A percentile compares a stretch with the other conserved stretches of the same genome.
Conservation (phyloP, 2,888 invertebrate genomes). For the Nomada fabriciana region DNA sequence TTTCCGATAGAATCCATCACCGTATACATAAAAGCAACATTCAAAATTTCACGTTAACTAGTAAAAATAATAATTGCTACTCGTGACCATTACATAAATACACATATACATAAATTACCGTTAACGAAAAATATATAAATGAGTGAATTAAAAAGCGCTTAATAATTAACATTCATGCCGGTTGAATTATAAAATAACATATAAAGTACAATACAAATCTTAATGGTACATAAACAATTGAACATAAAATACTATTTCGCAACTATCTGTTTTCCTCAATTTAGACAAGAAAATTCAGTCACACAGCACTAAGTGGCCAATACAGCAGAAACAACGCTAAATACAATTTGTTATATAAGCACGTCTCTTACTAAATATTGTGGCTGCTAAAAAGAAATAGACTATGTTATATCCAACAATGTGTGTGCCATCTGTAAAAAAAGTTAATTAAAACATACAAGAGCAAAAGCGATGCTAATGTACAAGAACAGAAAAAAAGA, state of each 20-base stretch:
- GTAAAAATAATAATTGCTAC: slow-evolving; percentile 33
- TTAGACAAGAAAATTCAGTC: not conserved
- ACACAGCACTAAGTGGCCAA: slow-evolving; percentile 22
- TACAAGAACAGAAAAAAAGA: slow-evolving; percentile 29
- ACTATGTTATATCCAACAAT: slow-evolving; percentile 41
- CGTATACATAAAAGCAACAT: slow-evolving; percentile 40
- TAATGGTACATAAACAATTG: not conserved
- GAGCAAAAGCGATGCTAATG: slow-evolving; percentile 53
- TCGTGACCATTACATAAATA: slow-evolving; percentile 25
- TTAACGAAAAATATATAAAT: slow-evolving; percentile 38
- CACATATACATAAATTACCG: slow-evolving; percentile 3
- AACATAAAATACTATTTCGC: not conserved
- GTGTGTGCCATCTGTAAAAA: slow-evolving; percentile 49
- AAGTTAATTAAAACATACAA: slow-evolving; percentile 54
- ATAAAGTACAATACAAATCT: too few relatives aligned
- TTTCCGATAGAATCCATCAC: slow-evolving; percentile 30
- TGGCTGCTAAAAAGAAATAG: slow-evolving; percentile 43
- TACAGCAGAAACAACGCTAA: slow-evolving; percentile 9
- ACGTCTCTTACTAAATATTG: slow-evolving; percentile 38
- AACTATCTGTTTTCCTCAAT: not conserved
- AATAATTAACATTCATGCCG: slow-evolving; percentile 34
- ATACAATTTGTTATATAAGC: slow-evolving; percentile 33
- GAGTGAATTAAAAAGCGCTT: slow-evolving; percentile 19
- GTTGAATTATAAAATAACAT: slow-evolving; percentile 13
- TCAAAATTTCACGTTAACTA: slow-evolving; percentile 27